Evolutionary conservation across 1,140 invertebrate genomes (phyloP).

Genomic region (Grapholita molesta): DNA sequence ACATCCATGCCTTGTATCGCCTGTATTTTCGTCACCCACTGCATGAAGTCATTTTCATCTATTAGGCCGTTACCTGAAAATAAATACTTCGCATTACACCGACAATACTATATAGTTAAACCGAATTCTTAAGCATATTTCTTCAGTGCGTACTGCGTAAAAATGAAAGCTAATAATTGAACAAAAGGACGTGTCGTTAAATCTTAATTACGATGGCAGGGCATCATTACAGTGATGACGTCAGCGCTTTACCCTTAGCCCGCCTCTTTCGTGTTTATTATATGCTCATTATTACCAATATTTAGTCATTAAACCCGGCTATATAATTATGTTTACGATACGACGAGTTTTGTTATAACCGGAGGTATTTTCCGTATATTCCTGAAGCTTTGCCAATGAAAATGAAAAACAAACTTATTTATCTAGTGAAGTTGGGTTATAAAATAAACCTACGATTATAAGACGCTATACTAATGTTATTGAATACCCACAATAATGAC

Average conservation of each 20-base stretch:
- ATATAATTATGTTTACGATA: constrained; percentile 12
- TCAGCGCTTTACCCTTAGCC: constrained; percentile 25
- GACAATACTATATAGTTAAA: no score
- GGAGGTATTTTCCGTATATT: background rate
- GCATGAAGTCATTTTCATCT: constrained; percentile 85
- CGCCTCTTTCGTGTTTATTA: constrained; percentile 30
- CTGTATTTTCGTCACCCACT: constrained; percentile 85
- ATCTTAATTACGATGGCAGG: constrained; percentile 54
- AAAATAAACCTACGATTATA: no score
- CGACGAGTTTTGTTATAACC: background rate
- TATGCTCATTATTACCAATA: constrained; percentile 31
- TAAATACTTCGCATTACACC: no score
- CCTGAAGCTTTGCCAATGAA: background rate
- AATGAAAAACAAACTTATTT: background rate
- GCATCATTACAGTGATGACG: constrained; percentile 46
- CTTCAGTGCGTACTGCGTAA: constrained; percentile 24
- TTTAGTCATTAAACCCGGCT: constrained; percentile 8
- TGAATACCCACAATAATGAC: no score
- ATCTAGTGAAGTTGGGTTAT: no score
- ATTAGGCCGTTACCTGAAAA: constrained; percentile 82
- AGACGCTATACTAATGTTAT: no score
- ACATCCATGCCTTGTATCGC: constrained; percentile 79
- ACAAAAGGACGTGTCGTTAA: constrained; percentile 50
- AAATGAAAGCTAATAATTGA: constrained; percentile 43
- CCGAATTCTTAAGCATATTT: background rate